Conservation (phyloP, 2,797 vertebrate species). For the Cichlasoma orientale region DNA sequence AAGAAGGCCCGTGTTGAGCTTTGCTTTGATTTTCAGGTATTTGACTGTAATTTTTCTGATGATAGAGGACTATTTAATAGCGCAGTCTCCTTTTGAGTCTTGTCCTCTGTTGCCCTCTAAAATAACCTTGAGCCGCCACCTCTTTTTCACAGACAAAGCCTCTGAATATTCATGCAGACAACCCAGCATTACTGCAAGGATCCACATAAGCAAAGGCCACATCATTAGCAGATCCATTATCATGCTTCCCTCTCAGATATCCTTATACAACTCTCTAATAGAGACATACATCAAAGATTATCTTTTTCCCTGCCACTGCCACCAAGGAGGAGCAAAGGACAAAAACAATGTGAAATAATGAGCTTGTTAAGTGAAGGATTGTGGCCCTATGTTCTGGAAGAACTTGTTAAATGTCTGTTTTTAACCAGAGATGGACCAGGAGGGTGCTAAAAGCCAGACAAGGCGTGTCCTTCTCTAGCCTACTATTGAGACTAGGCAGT, state of each 20-base stretch:
- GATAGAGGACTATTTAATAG: slow-evolving; percentile 29
- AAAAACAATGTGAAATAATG: slow-evolving; percentile 76
- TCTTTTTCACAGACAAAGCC: slow-evolving; percentile 30
- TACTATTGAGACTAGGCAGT: slow-evolving; percentile 39
- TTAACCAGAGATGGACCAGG: slow-evolving; percentile 44
- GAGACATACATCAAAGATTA: slow-evolving; percentile 68
- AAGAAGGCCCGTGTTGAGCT: slow-evolving; percentile 1
- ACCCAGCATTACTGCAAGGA: slow-evolving; percentile 48
- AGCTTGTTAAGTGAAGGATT: slow-evolving; percentile 75
- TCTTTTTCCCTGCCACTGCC: slow-evolving; percentile 37
- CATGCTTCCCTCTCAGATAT: slow-evolving; percentile 57
- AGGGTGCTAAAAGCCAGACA: slow-evolving; percentile 57
- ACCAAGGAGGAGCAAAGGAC: slow-evolving; percentile 63
- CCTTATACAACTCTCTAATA: slow-evolving; percentile 49
- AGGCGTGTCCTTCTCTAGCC: slow-evolving; percentile 51
- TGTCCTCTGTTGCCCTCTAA: slow-evolving; percentile 58
- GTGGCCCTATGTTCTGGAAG: slow-evolving; percentile 49
- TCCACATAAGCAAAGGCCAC: slow-evolving; percentile 61
- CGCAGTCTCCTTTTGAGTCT: slow-evolving; percentile 16
- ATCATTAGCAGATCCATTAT: slow-evolving; percentile 73
- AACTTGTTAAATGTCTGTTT: slow-evolving; percentile 65
- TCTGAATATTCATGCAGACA: slow-evolving; percentile 73
- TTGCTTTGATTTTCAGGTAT: slow-evolving; percentile 20
- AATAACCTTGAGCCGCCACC: slow-evolving; percentile 57
- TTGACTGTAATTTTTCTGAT: slow-evolving; percentile 20